Base-by-base conservation (phyloP, 1,140 invertebrate genomes). In the Drosophila paulistorum region DNA sequence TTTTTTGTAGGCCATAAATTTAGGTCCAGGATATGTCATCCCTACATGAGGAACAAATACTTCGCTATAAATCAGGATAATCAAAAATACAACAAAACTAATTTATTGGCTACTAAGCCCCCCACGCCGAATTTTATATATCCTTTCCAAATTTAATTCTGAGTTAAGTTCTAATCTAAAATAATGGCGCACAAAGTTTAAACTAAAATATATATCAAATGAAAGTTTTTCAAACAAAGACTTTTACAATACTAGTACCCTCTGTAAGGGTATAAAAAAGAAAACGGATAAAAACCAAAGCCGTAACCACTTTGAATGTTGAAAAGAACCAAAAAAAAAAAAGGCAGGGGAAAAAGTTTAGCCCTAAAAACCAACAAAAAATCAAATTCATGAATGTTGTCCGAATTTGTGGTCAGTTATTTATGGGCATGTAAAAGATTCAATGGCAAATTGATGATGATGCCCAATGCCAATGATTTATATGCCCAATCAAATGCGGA, bases 31-130 rank as follows among this genome's bases (percentile, higher is more conserved):
- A 68, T 39, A 58, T 70, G 70, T 48, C 41, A 60, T 45, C 4
- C 13, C 9, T 39, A 14, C 37, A 7, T 57, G 48, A 17, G 59
- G 71, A 69, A 59, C 72, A 74, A 74, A 63, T 75, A 64, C 74
- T 81, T 33, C 13, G 17, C 82, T 68, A 89, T 89, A 89, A 89
- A 87, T 87, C 77, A 87, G 83, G 76, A 83, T 86, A 81, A 87
- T 79, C 83, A 82, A 79, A 87, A 82, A 71, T 82, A 74, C 65
- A 81, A 62, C 58, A 45, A 48, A 75, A 69, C 79, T 68, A 65
- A 79, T 82, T 74, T 20, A 51, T 51, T 23, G 45, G 9, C 20
- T 23, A 23, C 17, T 11, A 51, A 23, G 17, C 2, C 1, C 42
- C 0, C 2, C 11, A 9, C 17, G 7, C 7, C 45, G 45, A 51